Evolutionary conservation across 2,113 vertebrate genomes (phyloP).

Genomic region (Chionis minor): DNA sequence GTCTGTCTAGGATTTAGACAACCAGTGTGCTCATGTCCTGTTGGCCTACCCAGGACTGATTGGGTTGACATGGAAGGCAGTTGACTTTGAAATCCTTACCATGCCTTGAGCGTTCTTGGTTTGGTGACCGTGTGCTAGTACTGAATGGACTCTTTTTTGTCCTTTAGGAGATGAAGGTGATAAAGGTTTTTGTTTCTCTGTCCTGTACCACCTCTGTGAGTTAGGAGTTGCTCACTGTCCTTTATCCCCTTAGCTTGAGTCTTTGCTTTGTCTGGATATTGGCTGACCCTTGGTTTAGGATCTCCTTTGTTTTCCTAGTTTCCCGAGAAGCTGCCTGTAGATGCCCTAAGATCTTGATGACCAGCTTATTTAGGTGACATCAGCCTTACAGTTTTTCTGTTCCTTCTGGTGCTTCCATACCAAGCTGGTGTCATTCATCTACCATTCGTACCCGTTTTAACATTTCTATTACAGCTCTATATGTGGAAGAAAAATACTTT

Average conservation of each 20-base stretch:
- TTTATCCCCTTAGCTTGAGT: background rate
- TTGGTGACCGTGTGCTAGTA: background rate
- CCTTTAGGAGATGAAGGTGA: background rate
- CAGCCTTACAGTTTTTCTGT: background rate
- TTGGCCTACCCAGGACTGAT: background rate
- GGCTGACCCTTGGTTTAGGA: background rate
- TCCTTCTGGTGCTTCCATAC: background rate
- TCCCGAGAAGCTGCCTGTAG: background rate
- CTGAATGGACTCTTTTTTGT: background rate
- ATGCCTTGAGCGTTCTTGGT: background rate
- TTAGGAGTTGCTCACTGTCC: background rate
- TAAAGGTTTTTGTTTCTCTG: background rate
- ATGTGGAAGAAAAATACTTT: background rate
- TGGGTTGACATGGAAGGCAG: background rate
- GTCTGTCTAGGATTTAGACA: background rate
- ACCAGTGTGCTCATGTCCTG: background rate
- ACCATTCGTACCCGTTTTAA: background rate
- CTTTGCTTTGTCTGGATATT: background rate
- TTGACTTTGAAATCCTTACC: background rate
- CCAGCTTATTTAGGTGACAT: background rate
- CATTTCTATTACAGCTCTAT: background rate
- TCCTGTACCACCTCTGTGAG: background rate
- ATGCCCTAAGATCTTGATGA: background rate
- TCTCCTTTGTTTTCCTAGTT: background rate
- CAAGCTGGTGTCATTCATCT: background rate